Percentiles rank a stretch among this genome's conserved stretches.
Evolutionary conservation across 2,888 invertebrate genomes (phyloP).

Genomic region (Aleiodes testaceus): DNA sequence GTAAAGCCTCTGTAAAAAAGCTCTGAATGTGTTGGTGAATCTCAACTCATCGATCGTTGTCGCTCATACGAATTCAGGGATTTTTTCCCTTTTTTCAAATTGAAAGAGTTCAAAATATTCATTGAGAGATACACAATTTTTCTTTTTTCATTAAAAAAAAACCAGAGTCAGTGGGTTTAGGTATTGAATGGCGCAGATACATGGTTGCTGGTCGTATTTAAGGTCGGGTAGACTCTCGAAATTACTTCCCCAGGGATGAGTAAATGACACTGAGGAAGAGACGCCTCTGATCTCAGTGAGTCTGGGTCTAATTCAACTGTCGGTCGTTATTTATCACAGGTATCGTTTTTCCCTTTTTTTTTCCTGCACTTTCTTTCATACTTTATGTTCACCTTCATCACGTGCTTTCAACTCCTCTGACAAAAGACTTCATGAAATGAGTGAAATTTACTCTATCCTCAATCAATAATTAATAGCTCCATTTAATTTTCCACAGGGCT

Average conservation of each 20-base stretch:
- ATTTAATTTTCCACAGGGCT: neutral
- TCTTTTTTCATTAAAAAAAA: no score
- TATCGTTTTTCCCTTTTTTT: neutral
- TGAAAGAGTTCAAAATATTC: no score
- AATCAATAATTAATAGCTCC: constrained; percentile 13
- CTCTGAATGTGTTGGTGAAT: neutral
- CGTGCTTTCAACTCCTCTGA: no score
- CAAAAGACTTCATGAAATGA: no score
- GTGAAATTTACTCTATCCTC: neutral
- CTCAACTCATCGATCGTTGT: neutral
- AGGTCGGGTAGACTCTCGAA: constrained; percentile 14
- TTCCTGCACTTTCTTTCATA: neutral
- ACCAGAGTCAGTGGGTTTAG: neutral
- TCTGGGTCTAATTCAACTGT: constrained; percentile 24
- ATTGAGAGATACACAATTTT: no score
- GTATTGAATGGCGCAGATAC: neutral
- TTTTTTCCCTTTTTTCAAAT: neutral
- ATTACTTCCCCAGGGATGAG: constrained; percentile 9
- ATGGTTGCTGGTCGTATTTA: constrained; percentile 4
- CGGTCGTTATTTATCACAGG: constrained; percentile 22
- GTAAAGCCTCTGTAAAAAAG: neutral
- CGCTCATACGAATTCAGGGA: neutral
- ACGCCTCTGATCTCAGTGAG: constrained; percentile 21
- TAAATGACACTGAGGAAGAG: constrained; percentile 21
- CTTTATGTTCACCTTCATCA: neutral